Conservation (phyloP, 1,140 invertebrate species). For the Thereuonema tuberculata region DNA sequence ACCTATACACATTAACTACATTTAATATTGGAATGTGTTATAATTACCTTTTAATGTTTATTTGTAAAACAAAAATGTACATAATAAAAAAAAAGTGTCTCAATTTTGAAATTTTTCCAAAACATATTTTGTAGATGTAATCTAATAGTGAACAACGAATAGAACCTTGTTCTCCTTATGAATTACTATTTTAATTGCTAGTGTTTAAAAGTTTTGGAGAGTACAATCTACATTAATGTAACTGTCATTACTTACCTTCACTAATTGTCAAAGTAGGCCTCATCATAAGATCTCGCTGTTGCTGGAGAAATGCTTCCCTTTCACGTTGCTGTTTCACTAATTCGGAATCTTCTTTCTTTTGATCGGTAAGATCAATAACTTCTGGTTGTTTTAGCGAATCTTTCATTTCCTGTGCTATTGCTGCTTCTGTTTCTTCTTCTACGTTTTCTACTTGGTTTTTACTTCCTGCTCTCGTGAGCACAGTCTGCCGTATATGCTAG, state of each 20-base stretch:
- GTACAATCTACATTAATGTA: too few species aligned
- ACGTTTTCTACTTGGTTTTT: slow-evolving; percentile 46
- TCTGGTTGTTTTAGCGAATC: slow-evolving; percentile 23
- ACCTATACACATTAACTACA: too few species aligned
- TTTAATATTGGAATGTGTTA: too few species aligned
- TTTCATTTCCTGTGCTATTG: slow-evolving; percentile 37
- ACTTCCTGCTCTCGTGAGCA: slow-evolving; percentile 58
- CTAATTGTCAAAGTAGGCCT: slow-evolving; percentile 39
- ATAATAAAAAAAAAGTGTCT: too few species aligned
- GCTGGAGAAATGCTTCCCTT: slow-evolving; percentile 35
- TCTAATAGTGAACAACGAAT: neutral
- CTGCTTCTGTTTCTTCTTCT: slow-evolving; percentile 43
- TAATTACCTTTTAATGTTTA: too few species aligned
- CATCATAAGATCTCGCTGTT: slow-evolving; percentile 47
- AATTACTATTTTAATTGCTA: neutral
- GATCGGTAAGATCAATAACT: slow-evolving; percentile 64
- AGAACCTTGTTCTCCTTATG: neutral
- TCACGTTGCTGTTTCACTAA: slow-evolving; percentile 38
- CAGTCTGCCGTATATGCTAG: slow-evolving; percentile 79
- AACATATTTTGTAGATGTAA: too few species aligned
- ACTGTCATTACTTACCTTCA: slow-evolving; percentile 30
- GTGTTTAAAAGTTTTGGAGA: neutral
- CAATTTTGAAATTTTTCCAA: too few species aligned
- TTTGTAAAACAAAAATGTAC: too few species aligned
- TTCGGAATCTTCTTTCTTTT: slow-evolving; percentile 42